Evolutionary conservation across 1,140 invertebrate genomes (phyloP).

Genomic region (Ostrea denselamellosa): DNA sequence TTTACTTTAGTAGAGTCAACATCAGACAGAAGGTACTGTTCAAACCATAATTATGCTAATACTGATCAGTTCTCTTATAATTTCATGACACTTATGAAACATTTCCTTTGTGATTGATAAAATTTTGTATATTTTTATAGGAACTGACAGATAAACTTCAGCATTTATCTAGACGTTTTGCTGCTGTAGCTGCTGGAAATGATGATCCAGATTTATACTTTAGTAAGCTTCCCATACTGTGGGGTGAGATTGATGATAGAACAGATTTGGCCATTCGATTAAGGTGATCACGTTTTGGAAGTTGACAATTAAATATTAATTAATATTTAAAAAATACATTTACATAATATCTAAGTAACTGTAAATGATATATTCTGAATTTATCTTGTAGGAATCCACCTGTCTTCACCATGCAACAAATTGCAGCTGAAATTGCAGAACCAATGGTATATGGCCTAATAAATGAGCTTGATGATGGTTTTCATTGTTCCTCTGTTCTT

Average conservation of each 20-base stretch:
- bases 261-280: background rate
- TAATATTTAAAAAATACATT: no score
- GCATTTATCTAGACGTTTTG: background rate
- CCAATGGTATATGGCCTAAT: no score
- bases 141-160: background rate
- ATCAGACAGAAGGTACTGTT: slow-evolving; percentile 10
- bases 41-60: background rate
- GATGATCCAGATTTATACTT: background rate
- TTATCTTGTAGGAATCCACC: no score
- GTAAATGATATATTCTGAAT: no score
- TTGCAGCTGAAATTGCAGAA: no score
- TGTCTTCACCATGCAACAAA: no score
- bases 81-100: background rate
- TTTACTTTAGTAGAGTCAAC: background rate
- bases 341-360: no score
- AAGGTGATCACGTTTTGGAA: background rate
- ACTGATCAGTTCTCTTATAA: background rate
- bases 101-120: background rate
- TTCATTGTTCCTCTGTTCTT: no score
- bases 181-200: background rate
- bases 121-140: background rate
- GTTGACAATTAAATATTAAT: no score
- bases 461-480: no score
- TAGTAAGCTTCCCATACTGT: background rate
- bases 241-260: background rate